Percentiles rank a stretch among this genome's conserved stretches.
phyloP scores from a whole-genome alignment of 2,113 vertebrate species.

The Xenus cinereus region DNA sequence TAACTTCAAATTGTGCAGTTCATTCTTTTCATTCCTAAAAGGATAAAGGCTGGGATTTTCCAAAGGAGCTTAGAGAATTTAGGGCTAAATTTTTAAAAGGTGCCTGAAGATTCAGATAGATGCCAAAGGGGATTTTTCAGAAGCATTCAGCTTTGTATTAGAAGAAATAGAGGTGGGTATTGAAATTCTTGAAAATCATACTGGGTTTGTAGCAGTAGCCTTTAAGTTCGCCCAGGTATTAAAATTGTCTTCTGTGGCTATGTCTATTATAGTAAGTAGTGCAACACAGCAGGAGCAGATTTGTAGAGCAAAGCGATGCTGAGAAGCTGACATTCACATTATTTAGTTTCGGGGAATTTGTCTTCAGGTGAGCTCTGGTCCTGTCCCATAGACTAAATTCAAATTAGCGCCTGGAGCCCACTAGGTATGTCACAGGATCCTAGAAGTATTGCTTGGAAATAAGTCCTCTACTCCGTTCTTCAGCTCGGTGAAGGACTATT shows the following conservation, averaged over 20 bases:
- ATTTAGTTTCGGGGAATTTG: background rate
- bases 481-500: background rate
- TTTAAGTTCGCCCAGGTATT: constrained; percentile 43
- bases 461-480: background rate
- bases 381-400: background rate
- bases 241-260: background rate
- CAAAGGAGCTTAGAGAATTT: constrained; percentile 63
- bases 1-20: constrained; percentile 47
- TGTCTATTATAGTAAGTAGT: constrained; percentile 7
- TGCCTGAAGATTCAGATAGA: constrained; percentile 30
- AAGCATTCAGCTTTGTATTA: constrained; percentile 29
- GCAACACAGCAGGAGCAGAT: background rate
- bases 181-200: constrained; percentile 38
- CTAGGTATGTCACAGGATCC: background rate
- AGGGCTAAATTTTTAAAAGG: constrained; percentile 60
- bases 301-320: background rate
- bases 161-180: constrained; percentile 12
- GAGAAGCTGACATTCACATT: background rate
- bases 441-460: background rate
- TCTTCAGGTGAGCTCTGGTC: background rate
- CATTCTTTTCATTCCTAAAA: constrained; percentile 60
- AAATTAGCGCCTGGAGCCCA: background rate
- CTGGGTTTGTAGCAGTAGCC: background rate
- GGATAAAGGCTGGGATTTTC: constrained; percentile 57
- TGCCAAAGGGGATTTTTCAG: constrained; percentile 46